Base-by-base conservation (phyloP, 2,797 vertebrate genomes). In the Holocentrus rufus region DNA sequence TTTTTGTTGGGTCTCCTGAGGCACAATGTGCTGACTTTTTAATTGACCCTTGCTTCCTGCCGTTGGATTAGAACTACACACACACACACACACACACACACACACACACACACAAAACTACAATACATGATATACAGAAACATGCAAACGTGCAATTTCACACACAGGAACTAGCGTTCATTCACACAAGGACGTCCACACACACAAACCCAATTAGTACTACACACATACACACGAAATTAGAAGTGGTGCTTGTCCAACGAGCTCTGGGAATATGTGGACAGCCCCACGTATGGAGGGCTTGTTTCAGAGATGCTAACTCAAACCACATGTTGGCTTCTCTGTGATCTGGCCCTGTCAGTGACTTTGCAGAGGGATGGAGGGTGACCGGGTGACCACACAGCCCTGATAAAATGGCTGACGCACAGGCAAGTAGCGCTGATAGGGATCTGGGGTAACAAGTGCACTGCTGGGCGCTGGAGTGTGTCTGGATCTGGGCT, bases 291-390 rank as follows among this genome's bases (percentile, higher is more conserved):
- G 63, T 81, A 84, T 25, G 63, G 64, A 81, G 61, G 65, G 78
- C 80, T 80, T 74, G 68, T 83, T 85, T 77, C 86, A 79, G 63
- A 67, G 83, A 88, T 36, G 81, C 53, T 92, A 94, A 94, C 78
- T 88, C 83, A 89, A 92, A 92, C 85, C 93, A 94, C 90, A 93
- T 94, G 91, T 91, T 76, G 72, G 78, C 80, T 74, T 82, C 34
- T 44, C 82, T 82, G 71, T 85, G 88, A 87, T 91, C 81, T 64
- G 75, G 77, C 73, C 73, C 84, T 82, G 68, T 81, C 74, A 75
- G 72, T 77, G 87, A 86, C 81, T 82, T 67, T 63, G 72, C 58
- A 69, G 39, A 2, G 72, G 67, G 70, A 30, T 18, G 11, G 34
- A 46, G 70, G 57, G 27, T 63, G 54, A 30, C 31, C 31, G 13